phyloP scores from a whole-genome alignment of 2,797 vertebrate genomes.

The Dermochelys coriacea region DNA sequence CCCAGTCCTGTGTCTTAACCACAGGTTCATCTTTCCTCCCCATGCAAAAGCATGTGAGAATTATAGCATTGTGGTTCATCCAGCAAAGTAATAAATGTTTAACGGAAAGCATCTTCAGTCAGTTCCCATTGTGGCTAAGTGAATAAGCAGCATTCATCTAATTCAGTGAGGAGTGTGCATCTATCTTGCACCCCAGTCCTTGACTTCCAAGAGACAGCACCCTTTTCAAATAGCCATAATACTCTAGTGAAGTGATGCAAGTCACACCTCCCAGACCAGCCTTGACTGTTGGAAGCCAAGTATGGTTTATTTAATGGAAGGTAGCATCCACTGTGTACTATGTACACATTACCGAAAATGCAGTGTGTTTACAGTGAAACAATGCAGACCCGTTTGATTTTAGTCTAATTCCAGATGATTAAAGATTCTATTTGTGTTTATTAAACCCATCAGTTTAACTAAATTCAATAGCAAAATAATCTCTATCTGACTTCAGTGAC shows the following conservation, averaged over 20 bases:
- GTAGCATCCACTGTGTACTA: background rate
- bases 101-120: background rate
- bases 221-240: too few species aligned
- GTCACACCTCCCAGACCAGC: background rate
- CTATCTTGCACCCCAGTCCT: too few species aligned
- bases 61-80: background rate
- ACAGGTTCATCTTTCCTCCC: background rate
- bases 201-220: too few species aligned
- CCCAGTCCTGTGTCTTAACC: background rate
- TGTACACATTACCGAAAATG: background rate
- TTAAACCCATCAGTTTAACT: background rate
- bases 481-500: background rate
- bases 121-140: background rate
- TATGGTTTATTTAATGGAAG: background rate
- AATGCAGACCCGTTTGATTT: background rate
- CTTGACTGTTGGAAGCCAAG: background rate
- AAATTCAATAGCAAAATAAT: constrained; percentile 3
- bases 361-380: background rate
- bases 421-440: background rate
- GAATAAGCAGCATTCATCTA: background rate
- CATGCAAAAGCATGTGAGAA: background rate
- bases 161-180: background rate
- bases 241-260: background rate
- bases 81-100: background rate
- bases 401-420: background rate